Conservation (phyloP, 2,797 vertebrate species). For the Macropus fuliginosus region DNA sequence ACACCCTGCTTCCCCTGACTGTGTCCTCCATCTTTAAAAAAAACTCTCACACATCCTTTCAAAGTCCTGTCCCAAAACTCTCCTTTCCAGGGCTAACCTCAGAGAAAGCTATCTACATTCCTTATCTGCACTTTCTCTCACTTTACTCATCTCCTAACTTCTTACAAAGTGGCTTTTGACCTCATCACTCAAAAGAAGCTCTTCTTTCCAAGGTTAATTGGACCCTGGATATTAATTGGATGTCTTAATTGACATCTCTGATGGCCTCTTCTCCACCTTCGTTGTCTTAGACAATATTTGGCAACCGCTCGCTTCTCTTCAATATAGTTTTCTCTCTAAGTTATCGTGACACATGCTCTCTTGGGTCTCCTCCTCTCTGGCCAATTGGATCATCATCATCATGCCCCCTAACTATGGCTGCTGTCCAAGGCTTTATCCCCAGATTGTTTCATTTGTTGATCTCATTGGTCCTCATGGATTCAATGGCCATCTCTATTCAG, state of each 20-base stretch:
- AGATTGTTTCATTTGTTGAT: neutral
- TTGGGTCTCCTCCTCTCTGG: neutral
- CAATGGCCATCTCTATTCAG: neutral
- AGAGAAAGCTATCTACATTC: neutral
- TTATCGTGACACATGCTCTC: neutral
- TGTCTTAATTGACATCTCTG: neutral
- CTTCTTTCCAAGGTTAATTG: neutral
- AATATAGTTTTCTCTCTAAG: neutral
- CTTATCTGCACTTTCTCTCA: neutral
- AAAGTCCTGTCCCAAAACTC: neutral
- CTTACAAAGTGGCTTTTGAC: neutral
- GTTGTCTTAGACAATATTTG: neutral
- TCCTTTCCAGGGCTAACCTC: neutral
- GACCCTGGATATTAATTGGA: too few species aligned
- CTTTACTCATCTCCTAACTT: neutral
- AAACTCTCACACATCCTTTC: neutral
- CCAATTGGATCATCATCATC: neutral
- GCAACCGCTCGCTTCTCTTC: neutral
- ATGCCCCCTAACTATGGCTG: neutral
- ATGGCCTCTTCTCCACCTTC: neutral
- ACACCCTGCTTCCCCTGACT: neutral
- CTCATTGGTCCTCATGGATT: neutral
- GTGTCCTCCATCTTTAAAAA: neutral
- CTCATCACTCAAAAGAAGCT: neutral
- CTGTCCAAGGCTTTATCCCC: neutral